Evolutionary conservation across 1,140 invertebrate species (phyloP).

Genomic region (Lutraria rhynchaena): DNA sequence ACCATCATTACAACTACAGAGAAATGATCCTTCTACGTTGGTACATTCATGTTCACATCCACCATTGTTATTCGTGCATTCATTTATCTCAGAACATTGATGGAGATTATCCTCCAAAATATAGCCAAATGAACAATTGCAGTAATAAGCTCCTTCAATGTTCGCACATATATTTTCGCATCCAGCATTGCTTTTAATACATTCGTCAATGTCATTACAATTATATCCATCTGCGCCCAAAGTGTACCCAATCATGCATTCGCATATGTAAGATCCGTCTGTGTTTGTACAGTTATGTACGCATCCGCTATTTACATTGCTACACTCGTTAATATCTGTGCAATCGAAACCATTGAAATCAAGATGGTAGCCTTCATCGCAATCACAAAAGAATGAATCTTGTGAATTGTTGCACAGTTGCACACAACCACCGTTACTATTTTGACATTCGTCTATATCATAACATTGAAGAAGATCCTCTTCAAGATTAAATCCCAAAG

Average conservation of each 20-base stretch:
- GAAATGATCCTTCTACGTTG: neutral
- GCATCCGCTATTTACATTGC: neutral
- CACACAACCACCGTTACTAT: neutral
- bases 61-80: neutral
- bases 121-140: neutral
- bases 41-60: neutral
- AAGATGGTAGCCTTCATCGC: neutral
- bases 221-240: neutral
- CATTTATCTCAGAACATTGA: no score
- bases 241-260: neutral
- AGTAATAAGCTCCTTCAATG: neutral
- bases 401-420: neutral
- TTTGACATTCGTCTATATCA: constrained; percentile 2
- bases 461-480: neutral
- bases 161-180: neutral
- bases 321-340: constrained; percentile 6
- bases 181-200: neutral
- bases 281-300: neutral
- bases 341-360: neutral
- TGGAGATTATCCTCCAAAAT: neutral
- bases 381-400: neutral
- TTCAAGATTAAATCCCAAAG: neutral
- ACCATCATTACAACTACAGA: neutral
- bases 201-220: neutral
- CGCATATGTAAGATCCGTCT: neutral